phyloP scores from a whole-genome alignment of 2,113 vertebrate species.

The Indicator indicator region DNA sequence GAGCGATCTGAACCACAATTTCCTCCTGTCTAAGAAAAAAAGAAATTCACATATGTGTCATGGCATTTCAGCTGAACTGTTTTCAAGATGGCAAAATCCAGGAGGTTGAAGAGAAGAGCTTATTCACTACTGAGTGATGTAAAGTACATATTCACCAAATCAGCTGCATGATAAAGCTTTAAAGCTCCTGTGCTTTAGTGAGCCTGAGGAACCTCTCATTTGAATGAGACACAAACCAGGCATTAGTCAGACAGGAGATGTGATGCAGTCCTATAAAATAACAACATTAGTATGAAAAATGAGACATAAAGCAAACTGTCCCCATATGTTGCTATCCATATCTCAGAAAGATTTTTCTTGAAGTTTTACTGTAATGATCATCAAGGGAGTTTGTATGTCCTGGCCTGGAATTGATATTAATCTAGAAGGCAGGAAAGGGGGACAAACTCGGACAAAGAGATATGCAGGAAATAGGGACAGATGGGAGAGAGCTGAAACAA shows the following conservation, averaged over 20 bases:
- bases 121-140: neutral
- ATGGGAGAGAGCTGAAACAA: neutral
- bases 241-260: slow-evolving; percentile 60
- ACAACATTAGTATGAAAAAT: slow-evolving; percentile 58
- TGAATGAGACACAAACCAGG: slow-evolving; percentile 32
- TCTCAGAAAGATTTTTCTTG: slow-evolving; percentile 32
- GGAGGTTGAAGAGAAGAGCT: neutral
- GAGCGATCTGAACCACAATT: neutral
- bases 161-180: neutral
- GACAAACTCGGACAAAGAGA: slow-evolving; percentile 8
- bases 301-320: slow-evolving; percentile 60
- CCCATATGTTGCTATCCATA: slow-evolving; percentile 58
- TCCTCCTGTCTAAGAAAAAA: neutral
- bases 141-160: neutral
- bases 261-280: slow-evolving; percentile 47
- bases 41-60: neutral
- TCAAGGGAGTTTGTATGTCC: slow-evolving; percentile 19
- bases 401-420: slow-evolving; percentile 44
- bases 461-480: slow-evolving; percentile 6
- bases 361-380: slow-evolving; percentile 47
- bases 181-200: neutral
- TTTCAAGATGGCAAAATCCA: neutral
- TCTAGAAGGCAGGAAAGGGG: neutral
- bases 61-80: neutral
- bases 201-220: slow-evolving; percentile 30